Conservation (phyloP, 2,888 invertebrate species). For the Dorcus hopei region DNA sequence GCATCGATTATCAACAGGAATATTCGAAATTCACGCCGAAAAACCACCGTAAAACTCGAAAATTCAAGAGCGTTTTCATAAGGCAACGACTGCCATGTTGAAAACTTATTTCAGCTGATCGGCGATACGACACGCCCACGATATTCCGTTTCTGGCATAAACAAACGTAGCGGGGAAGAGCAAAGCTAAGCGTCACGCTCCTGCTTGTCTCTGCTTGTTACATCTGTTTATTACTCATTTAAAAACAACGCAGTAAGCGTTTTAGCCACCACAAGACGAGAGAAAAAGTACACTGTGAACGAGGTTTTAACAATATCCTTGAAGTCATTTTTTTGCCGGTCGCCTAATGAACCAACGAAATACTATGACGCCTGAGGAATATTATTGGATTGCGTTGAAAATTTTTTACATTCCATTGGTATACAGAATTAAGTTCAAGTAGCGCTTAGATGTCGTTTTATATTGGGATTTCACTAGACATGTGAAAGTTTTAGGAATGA, state of each 20-base stretch:
- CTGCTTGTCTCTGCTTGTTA: conserved; percentile 10
- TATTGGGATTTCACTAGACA: background rate
- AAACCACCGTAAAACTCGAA: conserved; percentile 6
- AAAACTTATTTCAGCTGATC: conserved; percentile 44
- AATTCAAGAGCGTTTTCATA: conserved; percentile 12
- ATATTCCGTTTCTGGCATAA: conserved; percentile 42
- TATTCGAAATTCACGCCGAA: too few species aligned
- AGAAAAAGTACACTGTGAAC: background rate
- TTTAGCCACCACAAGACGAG: background rate
- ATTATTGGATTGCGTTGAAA: too few species aligned
- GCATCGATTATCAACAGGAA: too few species aligned
- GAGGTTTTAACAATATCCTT: background rate
- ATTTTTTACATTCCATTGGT: too few species aligned
- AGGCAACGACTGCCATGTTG: conserved; percentile 37
- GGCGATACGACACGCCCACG: conserved; percentile 43
- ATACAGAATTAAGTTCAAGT: too few species aligned
- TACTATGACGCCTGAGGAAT: background rate
- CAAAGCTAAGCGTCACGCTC: conserved; percentile 2
- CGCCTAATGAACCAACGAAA: too few species aligned
- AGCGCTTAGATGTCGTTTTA: too few species aligned
- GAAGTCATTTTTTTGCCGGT: background rate
- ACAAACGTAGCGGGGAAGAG: conserved; percentile 17
- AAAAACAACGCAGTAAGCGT: conserved; percentile 16
- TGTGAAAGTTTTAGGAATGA: conserved; percentile 37
- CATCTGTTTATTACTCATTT: conserved; percentile 17